phyloP scores from a whole-genome alignment of 1,140 invertebrate species.

The Drosophila takahashii region DNA sequence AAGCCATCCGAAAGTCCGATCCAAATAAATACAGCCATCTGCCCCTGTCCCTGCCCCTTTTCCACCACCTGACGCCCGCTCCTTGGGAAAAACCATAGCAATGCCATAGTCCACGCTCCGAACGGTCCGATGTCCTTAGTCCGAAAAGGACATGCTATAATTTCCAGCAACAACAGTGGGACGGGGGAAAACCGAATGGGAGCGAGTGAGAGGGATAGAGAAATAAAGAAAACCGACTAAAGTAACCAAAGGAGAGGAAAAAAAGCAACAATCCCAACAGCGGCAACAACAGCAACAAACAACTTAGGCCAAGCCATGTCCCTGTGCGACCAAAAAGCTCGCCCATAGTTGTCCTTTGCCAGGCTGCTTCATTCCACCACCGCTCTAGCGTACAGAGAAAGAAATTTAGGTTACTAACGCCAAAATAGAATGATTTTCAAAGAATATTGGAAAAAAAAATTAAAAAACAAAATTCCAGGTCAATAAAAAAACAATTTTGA shows the following conservation, averaged over 20 bases:
- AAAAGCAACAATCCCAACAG: slow-evolving; percentile 54
- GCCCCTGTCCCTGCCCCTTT: slow-evolving; percentile 14
- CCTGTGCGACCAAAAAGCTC: slow-evolving; percentile 60
- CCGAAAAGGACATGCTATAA: slow-evolving; percentile 80
- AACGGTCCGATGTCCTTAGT: slow-evolving; percentile 58
- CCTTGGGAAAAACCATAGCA: slow-evolving; percentile 68
- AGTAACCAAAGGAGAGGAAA: slow-evolving; percentile 65
- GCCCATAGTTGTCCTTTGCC: slow-evolving; percentile 76
- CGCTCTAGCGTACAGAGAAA: not conserved
- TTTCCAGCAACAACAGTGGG: slow-evolving; percentile 69
- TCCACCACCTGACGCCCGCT: slow-evolving; percentile 57
- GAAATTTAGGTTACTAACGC: not conserved
- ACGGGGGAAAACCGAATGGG: slow-evolving; percentile 2
- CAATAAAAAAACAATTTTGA: too few species aligned
- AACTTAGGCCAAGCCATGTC: slow-evolving; percentile 69
- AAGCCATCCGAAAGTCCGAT: slow-evolving; percentile 42
- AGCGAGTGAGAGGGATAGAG: slow-evolving; percentile 8
- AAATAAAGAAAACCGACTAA: slow-evolving; percentile 67
- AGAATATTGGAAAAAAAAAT: not conserved
- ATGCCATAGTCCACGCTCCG: slow-evolving; percentile 64
- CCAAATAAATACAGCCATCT: slow-evolving; percentile 54
- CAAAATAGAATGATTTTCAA: too few species aligned
- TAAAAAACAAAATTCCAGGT: not conserved
- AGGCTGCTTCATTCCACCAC: slow-evolving; percentile 28
- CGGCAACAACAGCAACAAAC: slow-evolving; percentile 66